Evolutionary conservation across 2,888 invertebrate species (phyloP).

Genomic region (Dasysyrphus tricinctus): DNA sequence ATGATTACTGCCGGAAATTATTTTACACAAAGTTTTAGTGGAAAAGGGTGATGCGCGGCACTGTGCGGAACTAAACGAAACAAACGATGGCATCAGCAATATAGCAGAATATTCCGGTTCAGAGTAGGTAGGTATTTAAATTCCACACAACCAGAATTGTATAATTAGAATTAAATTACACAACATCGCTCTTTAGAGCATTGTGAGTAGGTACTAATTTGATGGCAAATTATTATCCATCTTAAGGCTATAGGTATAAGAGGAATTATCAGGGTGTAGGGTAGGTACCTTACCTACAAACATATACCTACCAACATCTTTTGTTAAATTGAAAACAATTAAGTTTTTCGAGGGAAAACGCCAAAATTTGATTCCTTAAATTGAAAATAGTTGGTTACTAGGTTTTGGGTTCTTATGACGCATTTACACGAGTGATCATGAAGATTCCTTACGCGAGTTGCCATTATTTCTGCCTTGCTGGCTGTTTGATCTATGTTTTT

Average conservation of each 20-base stretch:
- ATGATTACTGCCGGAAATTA: slow-evolving; percentile 58
- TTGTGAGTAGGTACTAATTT: slow-evolving; percentile 9
- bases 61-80: slow-evolving; percentile 1
- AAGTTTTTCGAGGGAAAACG: too few species aligned
- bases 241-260: neutral
- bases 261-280: neutral
- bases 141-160: neutral
- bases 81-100: neutral
- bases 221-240: neutral
- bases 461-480: too few species aligned
- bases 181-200: neutral
- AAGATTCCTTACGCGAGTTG: too few species aligned
- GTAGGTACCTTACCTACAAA: too few species aligned
- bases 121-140: neutral
- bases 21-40: slow-evolving; percentile 7
- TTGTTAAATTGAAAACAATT: too few species aligned
- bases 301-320: too few species aligned
- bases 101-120: neutral
- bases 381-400: too few species aligned
- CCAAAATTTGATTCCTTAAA: too few species aligned
- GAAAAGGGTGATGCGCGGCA: neutral
- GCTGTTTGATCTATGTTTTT: too few species aligned
- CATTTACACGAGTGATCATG: too few species aligned
- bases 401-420: too few species aligned
- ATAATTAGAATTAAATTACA: slow-evolving; percentile 18